Base-by-base conservation (phyloP, 2,797 vertebrate species). In the Enteromius fasciolatus region DNA sequence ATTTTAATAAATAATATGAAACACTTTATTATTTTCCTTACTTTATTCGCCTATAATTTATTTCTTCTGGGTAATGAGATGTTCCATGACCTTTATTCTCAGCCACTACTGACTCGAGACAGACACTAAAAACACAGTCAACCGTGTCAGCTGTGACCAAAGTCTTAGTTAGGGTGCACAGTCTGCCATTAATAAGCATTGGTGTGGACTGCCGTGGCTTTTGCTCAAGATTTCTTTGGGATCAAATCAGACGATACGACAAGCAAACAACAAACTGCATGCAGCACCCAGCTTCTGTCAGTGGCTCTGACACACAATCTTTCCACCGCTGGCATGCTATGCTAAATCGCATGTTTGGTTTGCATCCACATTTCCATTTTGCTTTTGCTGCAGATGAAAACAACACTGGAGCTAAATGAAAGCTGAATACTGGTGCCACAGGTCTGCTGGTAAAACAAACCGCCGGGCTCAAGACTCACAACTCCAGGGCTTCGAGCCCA, bases 401-500 rank as follows among this genome's bases (percentile, higher is more conserved):
- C 31, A 78, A 52, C 59, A 54, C 10, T 18, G 25, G 59, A 23
- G 41, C 67, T 80, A 73, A 83, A 84, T 76, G 48, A 80, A 79
- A 84, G 52, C 25, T 78, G 76, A 84, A 82, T 74, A 69, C 72
- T 83, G 61, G n/a, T 73, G 74, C 77, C 81, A 78, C 73, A 81
- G 78, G 66, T 80, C 81, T 79, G 69, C 76, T 72, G 57, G 77
- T 83, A 83, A 76, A 86, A 76, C 70, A 69, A 80, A 76, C 81
- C 61, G 57, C 12, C 39, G 31, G 41, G 68, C 81, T 69, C 68
- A 83, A 84, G 81, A 83, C 70, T 88, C 87, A 86, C 85, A 89
- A 83, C 82, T 89, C 36, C 85, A 87, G 81, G 90, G 90, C 90
- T 87, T 84, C 52, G 83, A 82, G 84, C 80, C 82, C 84, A 88